Evolutionary conservation across 2,797 vertebrate species (phyloP).

Genomic region (Heteromormyrus szaboi): DNA sequence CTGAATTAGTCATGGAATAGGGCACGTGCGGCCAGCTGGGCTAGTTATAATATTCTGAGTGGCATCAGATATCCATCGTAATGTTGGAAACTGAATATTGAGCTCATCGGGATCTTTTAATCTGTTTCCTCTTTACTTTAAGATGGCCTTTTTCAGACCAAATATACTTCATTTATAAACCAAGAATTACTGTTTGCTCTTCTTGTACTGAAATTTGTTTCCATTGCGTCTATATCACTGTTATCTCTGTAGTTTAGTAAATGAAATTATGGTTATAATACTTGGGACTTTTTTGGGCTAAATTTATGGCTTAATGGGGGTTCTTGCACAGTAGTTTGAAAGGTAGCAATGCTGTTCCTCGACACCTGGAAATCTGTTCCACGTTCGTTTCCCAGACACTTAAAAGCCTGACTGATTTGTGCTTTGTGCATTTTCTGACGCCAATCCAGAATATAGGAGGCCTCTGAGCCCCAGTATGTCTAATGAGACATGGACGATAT

Average conservation of each 20-base stretch:
- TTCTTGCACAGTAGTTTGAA: neutral
- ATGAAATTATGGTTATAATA: neutral
- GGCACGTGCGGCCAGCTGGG: neutral
- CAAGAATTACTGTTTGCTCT: neutral
- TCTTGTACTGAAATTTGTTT: neutral
- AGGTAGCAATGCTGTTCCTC: neutral
- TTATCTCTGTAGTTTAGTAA: slow-evolving; percentile 1
- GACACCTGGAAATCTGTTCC: neutral
- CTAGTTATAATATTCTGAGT: neutral
- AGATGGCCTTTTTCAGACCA: neutral
- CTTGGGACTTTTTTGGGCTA: neutral
- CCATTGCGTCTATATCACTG: neutral
- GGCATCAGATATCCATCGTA: neutral
- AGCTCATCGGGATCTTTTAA: neutral
- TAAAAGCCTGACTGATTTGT: neutral
- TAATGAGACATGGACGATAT: slow-evolving; percentile 35
- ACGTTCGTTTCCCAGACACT: neutral
- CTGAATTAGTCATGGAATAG: neutral
- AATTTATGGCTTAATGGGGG: neutral
- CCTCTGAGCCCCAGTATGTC: slow-evolving; percentile 10
- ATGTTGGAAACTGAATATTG: neutral
- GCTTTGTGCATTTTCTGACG: neutral
- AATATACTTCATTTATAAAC: neutral
- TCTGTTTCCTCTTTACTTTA: neutral
- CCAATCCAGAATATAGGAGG: neutral